Base-by-base conservation (phyloP, 2,113 vertebrate genomes). In the Oreochromis tanganicae region DNA sequence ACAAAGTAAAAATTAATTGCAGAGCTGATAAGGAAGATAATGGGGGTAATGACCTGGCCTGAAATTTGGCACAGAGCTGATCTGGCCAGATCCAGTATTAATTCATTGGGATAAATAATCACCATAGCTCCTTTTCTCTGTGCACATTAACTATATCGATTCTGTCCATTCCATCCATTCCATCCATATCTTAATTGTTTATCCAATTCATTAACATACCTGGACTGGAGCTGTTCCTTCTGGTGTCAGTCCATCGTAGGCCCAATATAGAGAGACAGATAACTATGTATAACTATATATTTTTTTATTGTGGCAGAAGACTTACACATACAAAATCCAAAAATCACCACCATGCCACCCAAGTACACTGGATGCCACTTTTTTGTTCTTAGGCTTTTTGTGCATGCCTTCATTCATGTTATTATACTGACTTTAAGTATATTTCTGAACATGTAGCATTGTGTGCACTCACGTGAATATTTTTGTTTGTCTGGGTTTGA, bases 401-500 rank as follows among this genome's bases (percentile, higher is more conserved):
- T 50, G 24, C 24, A 75, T 43, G 13, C 24, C 43, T 78, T 50
- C 2, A 13, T 85, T 80, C 52, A 54, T 88, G 41, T 83, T 43
- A 5, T 5, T 50, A 36, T 56, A 46, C 14, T 83, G 17, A 24
- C 19, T 78, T 50, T 50, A 78, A 50, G 16, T 78, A 57, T 38
- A 68, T 41, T 54, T 83, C 38, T 81, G 12, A 68, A 55, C 1
- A 78, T 50, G 43, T 78, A 78, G 71, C 27, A 78, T 50, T 78
- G 71, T 83, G 78, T 34, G 50, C n/a, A 56, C 91, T 66, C 43
- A 9, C 63, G 13, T 83, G 48, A 57, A 10, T 92, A 66, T 85
- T 63, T 88, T 41, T 90, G 34, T 87, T 54, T 50, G 38, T 38
- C 38, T 48, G 50, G 19, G 80, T 6, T 55, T 95, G 95, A 96